Conservation (phyloP, 2,797 vertebrate species). For the Coracias cyanogaster region DNA sequence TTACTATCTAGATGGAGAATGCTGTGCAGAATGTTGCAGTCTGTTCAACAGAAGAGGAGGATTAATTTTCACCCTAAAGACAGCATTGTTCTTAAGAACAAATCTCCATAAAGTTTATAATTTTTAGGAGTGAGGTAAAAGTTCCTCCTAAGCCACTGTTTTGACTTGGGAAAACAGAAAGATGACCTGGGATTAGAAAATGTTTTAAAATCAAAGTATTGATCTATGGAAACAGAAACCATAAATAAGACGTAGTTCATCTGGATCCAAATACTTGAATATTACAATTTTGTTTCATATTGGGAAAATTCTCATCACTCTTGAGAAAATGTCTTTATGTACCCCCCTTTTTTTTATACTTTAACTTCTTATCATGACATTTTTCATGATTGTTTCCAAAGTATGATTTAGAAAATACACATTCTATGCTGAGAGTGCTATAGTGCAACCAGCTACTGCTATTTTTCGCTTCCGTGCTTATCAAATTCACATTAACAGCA, state of each 20-base stretch:
- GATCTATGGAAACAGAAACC: background rate
- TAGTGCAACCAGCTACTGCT: background rate
- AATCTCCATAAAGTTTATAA: background rate
- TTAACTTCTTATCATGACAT: accelerated
- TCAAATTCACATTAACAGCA: background rate
- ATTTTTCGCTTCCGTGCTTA: background rate
- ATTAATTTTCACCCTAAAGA: background rate
- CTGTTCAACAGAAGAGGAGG: background rate
- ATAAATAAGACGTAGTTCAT: background rate
- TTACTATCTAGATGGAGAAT: background rate
- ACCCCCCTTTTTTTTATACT: background rate
- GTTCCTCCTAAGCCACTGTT: background rate
- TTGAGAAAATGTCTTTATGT: background rate
- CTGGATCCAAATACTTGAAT: background rate
- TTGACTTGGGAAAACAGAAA: background rate
- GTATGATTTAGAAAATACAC: accelerated
- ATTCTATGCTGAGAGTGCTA: background rate
- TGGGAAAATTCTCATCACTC: background rate
- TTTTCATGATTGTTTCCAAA: background rate
- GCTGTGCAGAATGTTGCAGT: background rate
- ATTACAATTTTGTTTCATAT: background rate
- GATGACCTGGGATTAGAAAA: background rate
- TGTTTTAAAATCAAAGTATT: background rate
- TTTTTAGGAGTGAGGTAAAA: background rate
- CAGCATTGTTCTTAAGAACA: background rate